Evolutionary conservation across 2,888 invertebrate genomes (phyloP).

Genomic region (Seladonia tumulorum): DNA sequence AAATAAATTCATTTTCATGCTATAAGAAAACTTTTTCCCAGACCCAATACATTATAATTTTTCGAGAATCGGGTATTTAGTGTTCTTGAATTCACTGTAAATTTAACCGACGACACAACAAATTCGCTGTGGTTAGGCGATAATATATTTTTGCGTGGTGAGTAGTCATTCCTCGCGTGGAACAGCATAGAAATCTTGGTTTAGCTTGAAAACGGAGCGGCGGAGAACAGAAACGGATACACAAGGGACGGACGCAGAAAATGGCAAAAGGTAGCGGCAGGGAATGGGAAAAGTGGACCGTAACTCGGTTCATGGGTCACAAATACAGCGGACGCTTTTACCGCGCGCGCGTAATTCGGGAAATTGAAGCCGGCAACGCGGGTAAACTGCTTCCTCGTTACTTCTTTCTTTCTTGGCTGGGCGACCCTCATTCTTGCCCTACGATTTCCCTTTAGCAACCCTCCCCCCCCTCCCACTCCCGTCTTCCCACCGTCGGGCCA

Average conservation of each 20-base stretch:
- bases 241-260: neutral
- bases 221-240: constrained; percentile 7
- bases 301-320: constrained; percentile 54
- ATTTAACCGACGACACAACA: neutral
- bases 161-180: neutral
- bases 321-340: constrained; percentile 60
- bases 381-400: constrained; percentile 75
- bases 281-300: constrained; percentile 53
- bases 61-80: neutral
- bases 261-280: neutral
- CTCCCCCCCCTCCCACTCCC: no score
- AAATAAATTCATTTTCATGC: no score
- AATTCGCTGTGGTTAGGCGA: neutral
- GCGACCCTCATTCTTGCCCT: neutral
- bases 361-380: constrained; percentile 73
- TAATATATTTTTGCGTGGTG: neutral
- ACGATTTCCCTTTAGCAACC: neutral
- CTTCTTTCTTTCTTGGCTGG: constrained; percentile 37
- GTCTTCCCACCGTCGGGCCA: neutral
- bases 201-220: neutral
- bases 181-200: neutral
- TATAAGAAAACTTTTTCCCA: no score
- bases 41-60: neutral
- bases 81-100: neutral
- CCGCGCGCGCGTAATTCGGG: constrained; percentile 73